A percentile compares a stretch with the other conserved stretches of the same genome.
phyloP scores from a whole-genome alignment of 2,888 invertebrate genomes.

The Tinea semifulvella region DNA sequence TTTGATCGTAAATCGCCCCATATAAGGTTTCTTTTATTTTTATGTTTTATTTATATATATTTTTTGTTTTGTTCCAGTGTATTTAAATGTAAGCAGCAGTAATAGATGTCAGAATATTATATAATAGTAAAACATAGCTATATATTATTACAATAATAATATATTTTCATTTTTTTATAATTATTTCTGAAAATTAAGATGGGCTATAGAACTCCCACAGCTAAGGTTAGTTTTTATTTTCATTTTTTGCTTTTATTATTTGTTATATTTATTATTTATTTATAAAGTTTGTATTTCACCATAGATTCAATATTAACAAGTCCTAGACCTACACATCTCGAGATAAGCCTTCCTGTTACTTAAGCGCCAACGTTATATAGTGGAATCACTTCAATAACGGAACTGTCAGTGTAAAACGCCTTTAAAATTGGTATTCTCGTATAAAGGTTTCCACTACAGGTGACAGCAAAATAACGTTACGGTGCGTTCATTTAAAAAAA shows the following conservation, averaged over 20 bases:
- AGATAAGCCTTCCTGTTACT: too few species aligned
- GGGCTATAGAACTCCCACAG: slow-evolving; percentile 37
- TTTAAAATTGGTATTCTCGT: too few species aligned
- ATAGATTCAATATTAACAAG: too few species aligned
- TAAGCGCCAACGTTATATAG: too few species aligned
- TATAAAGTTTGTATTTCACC: slow-evolving; percentile 24
- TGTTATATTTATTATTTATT: slow-evolving; percentile 23
- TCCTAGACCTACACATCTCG: too few species aligned
- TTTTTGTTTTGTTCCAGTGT: slow-evolving; percentile 60
- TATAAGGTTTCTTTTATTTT: slow-evolving; percentile 18
- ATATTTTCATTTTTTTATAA: slow-evolving; percentile 32
- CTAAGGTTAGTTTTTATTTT: slow-evolving; percentile 47
- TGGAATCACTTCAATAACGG: too few species aligned
- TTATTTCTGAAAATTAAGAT: slow-evolving; percentile 6
- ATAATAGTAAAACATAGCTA: slow-evolving; percentile 60
- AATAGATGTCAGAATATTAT: slow-evolving; percentile 63
- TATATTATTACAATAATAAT: slow-evolving; percentile 66
- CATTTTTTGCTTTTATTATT: slow-evolving; percentile 9
- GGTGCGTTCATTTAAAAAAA: too few species aligned
- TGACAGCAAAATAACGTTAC: too few species aligned
- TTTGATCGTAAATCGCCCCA: too few species aligned
- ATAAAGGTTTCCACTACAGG: too few species aligned
- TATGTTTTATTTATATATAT: slow-evolving; percentile 39
- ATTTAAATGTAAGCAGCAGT: slow-evolving; percentile 60
- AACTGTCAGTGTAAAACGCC: too few species aligned